Evolutionary conservation across 2,888 invertebrate genomes (phyloP), one percentile per base, ranked within the genome.

Genomic region (Ormyrus rosae): DNA sequence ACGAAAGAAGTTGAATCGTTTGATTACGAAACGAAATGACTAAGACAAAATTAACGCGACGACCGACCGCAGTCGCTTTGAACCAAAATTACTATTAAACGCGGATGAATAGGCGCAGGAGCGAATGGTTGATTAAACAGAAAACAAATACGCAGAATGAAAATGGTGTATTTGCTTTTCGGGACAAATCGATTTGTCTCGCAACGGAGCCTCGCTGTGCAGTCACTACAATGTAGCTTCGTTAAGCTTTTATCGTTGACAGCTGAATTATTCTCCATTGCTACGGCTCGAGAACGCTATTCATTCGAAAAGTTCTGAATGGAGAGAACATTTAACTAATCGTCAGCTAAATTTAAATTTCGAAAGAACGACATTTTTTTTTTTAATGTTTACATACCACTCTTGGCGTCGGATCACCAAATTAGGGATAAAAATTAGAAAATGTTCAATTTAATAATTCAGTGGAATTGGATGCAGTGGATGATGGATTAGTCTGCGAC

Each of bases 51-150:
- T 71, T 10, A 53, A 64, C 60, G 11, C 69, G 13, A 70, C 72
- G 74, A 83, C 83, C 82, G 84, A 84, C 82, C 84, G 84, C 83
- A 80, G 67, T 79, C 73, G 83, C 83, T 85, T 84, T 53, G 68
- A 84, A 85, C 80, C 82, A 82, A 83, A 83, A 72, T 81, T 70
- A 81, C 72, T 77, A 74, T 79, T 67, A 69, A 34, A 70, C 77
- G 80, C n/a, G 53, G 53, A 51, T 50, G 69, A 63, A 68, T 67
- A 63, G 34, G 4, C 34, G 34, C 13, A 34, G 34, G 34, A 4
- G 34, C 34, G 9, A 51, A 67, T 51, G 51, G 7, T 8, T 67
- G 19, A 48, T 7, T 60, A 34, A 7, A 34, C 60, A 1, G 13
- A 19, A 7, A 34, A 60, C 8, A 60, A 7, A 6, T 60, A 60